A percentile compares a stretch with the other conserved stretches of the same genome.
phyloP scores from a whole-genome alignment of 2,888 invertebrate species.

The Conistra vaccinii region DNA sequence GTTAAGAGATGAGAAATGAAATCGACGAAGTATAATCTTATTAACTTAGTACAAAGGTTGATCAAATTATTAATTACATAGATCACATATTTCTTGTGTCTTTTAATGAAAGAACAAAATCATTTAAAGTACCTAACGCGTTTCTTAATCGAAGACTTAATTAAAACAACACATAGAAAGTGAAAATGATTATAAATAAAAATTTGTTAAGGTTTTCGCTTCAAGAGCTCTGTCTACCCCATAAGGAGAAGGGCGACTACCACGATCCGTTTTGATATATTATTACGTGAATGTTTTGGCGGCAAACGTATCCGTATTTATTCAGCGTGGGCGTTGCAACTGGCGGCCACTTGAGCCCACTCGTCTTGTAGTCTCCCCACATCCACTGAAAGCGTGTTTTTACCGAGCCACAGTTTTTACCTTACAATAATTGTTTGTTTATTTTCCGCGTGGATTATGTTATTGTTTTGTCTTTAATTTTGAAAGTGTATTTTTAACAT shows the following conservation, averaged over 20 bases:
- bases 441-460: constrained; percentile 16
- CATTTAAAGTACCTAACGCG: background rate
- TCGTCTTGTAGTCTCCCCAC: constrained; percentile 69
- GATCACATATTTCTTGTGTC: background rate
- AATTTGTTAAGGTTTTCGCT: background rate
- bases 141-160: background rate
- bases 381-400: constrained; percentile 69
- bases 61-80: background rate
- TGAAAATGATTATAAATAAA: background rate
- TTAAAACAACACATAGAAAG: background rate
- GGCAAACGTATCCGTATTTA: constrained; percentile 72
- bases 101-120: background rate
- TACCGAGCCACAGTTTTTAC: constrained; percentile 58
- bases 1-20: constrained; percentile 1
- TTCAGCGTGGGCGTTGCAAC: constrained; percentile 67
- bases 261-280: constrained; percentile 57
- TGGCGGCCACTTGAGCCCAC: constrained; percentile 71
- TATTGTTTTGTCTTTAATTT: constrained; percentile 27
- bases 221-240: constrained; percentile 11
- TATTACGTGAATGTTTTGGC: constrained; percentile 63
- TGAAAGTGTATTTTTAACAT: constrained; percentile 18
- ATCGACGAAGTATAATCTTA: background rate
- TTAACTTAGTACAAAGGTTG: background rate
- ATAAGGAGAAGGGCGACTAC: background rate
- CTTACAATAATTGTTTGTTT: constrained; percentile 35